Percentiles rank a stretch among this genome's conserved stretches.
These are phyloP conservation scores for Smittia sp. DNA, from an alignment of 2,888 invertebrate genomes.

Conservation along the genomic window DNA sequence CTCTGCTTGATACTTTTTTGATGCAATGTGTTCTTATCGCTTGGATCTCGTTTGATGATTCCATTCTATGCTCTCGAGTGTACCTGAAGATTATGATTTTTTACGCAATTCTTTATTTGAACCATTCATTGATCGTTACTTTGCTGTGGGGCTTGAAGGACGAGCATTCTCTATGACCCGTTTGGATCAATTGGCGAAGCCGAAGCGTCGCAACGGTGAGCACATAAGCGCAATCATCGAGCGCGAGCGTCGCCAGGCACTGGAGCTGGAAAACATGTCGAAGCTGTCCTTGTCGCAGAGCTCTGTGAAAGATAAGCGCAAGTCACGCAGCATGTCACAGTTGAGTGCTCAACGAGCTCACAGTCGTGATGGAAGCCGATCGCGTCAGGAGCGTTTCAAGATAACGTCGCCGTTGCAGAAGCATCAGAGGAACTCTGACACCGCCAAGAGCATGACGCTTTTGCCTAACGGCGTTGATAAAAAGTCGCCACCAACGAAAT, in stretches of 20 bases:
- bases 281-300: neutral
- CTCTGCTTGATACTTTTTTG: neutral
- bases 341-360: conserved; percentile 50
- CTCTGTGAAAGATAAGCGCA: conserved; percentile 48
- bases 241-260: conserved; percentile 51
- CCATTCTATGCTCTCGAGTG: too few species aligned
- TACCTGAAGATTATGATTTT: conserved; percentile 6
- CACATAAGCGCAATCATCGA: conserved; percentile 53
- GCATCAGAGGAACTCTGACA: conserved; percentile 47
- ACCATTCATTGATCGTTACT: neutral
- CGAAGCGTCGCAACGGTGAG: conserved; percentile 60
- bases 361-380: conserved; percentile 34
- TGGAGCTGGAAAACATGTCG: conserved; percentile 45
- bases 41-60: too few species aligned
- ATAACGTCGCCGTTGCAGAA: conserved; percentile 38
- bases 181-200: conserved; percentile 79
- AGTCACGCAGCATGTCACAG: conserved; percentile 73
- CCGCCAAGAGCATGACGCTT: conserved; percentile 57
- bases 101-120: neutral
- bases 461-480: conserved; percentile 46
- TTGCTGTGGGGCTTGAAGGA: conserved; percentile 54
- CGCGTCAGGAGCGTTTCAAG: neutral
- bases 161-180: conserved; percentile 93
- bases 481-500: conserved; percentile 16
- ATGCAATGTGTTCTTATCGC: neutral